These are phyloP conservation scores for Psephotus haematonotus DNA, from an alignment of 2,113 vertebrate species.

Conservation along the genomic window DNA sequence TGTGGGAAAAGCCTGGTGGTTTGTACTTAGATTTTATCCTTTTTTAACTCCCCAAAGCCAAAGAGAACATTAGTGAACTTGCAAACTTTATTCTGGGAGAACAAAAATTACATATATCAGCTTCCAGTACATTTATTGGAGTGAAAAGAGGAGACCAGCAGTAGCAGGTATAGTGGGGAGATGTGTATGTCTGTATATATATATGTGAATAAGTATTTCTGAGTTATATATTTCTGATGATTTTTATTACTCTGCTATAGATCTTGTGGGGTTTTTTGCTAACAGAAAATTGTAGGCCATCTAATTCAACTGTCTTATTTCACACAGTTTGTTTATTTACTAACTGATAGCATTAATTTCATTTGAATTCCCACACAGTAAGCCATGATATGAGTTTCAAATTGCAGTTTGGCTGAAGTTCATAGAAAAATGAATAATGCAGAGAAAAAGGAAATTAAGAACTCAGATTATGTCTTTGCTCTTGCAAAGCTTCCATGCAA, in stretches of 20 bases:
- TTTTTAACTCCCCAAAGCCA: background rate
- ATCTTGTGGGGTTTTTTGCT: background rate
- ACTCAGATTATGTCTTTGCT: background rate
- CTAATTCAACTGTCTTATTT: background rate
- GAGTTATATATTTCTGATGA: background rate
- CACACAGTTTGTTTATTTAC: background rate
- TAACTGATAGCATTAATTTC: background rate
- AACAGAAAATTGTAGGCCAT: background rate
- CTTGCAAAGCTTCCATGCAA: background rate
- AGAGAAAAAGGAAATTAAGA: background rate
- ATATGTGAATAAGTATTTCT: background rate
- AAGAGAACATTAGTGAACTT: background rate
- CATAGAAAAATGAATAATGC: background rate
- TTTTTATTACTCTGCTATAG: background rate
- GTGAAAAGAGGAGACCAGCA: background rate
- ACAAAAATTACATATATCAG: background rate
- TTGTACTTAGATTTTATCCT: background rate
- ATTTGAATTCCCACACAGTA: slow-evolving; percentile 23
- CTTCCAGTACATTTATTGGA: background rate
- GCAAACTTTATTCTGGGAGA: background rate
- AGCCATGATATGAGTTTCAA: background rate
- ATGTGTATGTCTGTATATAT: background rate
- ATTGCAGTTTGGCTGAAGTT: slow-evolving; percentile 18
- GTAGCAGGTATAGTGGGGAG: background rate
- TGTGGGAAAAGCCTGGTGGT: slow-evolving; percentile 10